Percentiles rank a stretch among this genome's conserved stretches.
These are phyloP conservation scores for Harmothoe impar DNA, from an alignment of 2,888 invertebrate species.

Conservation along the genomic window DNA sequence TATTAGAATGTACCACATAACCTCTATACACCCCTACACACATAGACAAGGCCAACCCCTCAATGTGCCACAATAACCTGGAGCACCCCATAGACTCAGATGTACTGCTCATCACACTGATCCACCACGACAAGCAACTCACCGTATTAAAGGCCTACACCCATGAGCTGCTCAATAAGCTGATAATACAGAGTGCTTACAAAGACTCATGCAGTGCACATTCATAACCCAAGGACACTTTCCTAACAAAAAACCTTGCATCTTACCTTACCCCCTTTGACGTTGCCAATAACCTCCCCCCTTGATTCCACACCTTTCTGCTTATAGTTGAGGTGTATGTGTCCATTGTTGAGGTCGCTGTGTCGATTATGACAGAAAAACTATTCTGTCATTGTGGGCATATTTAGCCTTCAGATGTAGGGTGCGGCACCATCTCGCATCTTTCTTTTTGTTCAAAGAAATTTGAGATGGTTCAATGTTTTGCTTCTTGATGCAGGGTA, in stretches of 20 bases:
- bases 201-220: background rate
- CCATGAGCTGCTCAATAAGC: background rate
- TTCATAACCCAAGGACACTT: background rate
- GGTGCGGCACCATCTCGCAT: background rate
- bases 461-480: background rate
- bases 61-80: too few species aligned
- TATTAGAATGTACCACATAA: too few species aligned
- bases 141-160: background rate
- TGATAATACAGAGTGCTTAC: background rate
- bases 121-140: background rate
- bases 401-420: background rate
- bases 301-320: background rate
- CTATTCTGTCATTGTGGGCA: background rate
- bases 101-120: background rate
- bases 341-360: background rate
- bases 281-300: background rate
- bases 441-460: background rate
- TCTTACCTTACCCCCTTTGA: background rate
- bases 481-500: too few species aligned
- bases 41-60: too few species aligned
- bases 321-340: background rate
- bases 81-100: too few species aligned
- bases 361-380: background rate
- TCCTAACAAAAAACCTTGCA: background rate
- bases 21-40: too few species aligned